These are phyloP conservation scores for Podotricha telesiphe DNA, from an alignment of 2,888 invertebrate genomes.

Conservation along the genomic window DNA sequence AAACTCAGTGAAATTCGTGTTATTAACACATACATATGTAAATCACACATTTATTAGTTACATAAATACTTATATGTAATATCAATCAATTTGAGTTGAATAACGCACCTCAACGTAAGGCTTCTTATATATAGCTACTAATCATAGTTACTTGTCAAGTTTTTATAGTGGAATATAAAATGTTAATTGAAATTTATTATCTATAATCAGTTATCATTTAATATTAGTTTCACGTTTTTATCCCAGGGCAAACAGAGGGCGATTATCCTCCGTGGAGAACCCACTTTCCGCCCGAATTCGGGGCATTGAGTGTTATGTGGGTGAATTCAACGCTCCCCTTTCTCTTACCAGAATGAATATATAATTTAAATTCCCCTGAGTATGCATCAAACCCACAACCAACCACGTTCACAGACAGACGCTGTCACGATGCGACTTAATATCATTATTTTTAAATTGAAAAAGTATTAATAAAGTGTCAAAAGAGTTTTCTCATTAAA, in stretches of 20 bases:
- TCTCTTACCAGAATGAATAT: too few relatives aligned
- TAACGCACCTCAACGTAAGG: neutral
- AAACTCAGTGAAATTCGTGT: conserved; percentile 5
- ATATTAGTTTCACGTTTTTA: too few relatives aligned
- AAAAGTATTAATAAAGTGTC: neutral
- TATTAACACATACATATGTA: neutral
- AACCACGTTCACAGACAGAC: too few relatives aligned
- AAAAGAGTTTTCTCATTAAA: neutral
- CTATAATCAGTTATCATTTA: neutral
- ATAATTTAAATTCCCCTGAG: too few relatives aligned
- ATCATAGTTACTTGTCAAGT: neutral
- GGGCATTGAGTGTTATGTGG: too few relatives aligned
- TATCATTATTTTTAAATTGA: neutral
- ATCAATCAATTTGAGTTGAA: conserved; percentile 1
- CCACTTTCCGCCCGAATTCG: too few relatives aligned
- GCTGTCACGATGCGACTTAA: too few relatives aligned
- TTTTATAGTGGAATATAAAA: too few relatives aligned
- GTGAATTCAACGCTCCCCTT: too few relatives aligned
- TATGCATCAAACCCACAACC: too few relatives aligned
- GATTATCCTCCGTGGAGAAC: too few relatives aligned
- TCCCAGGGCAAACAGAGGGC: too few relatives aligned
- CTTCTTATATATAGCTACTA: neutral
- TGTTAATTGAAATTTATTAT: neutral
- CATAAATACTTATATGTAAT: neutral
- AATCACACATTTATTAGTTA: neutral